Percentiles rank a stretch among this genome's conserved stretches.
Conservation (phyloP, 2,888 invertebrate genomes). For the Phyllotreta cruciferae region DNA sequence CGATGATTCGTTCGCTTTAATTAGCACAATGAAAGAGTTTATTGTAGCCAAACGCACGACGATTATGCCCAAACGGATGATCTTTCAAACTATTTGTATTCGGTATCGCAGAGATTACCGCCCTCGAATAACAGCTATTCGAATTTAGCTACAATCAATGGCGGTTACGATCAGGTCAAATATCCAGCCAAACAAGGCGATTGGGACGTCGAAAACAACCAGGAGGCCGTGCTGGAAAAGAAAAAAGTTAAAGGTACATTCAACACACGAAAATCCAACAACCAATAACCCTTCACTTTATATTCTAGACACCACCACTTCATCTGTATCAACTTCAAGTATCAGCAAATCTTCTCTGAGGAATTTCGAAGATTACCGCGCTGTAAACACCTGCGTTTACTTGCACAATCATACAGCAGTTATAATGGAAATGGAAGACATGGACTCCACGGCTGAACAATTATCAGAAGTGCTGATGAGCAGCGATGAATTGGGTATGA, state of each 20-base stretch:
- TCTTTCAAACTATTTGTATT: constrained; percentile 60
- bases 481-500: constrained; percentile 80
- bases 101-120: constrained; percentile 68
- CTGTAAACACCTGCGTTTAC: constrained; percentile 69
- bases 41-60: constrained; percentile 45
- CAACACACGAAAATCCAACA: neutral
- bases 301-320: constrained; percentile 7
- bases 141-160: constrained; percentile 49
- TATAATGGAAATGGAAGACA: constrained; percentile 85
- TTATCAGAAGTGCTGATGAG: constrained; percentile 70
- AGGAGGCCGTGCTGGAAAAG: constrained; percentile 40
- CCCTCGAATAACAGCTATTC: constrained; percentile 58
- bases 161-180: constrained; percentile 42
- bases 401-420: constrained; percentile 83
- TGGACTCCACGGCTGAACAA: constrained; percentile 67
- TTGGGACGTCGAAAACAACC: constrained; percentile 52
- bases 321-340: constrained; percentile 24
- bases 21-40: neutral
- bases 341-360: constrained; percentile 28
- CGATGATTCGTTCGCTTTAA: no score
- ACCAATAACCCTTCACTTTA: neutral
- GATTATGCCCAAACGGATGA: constrained; percentile 53
- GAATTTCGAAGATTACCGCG: constrained; percentile 8
- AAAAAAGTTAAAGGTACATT: constrained; percentile 20
- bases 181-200: constrained; percentile 44